Base-by-base conservation (phyloP, 1,140 invertebrate species). In the Lycorma delicatula region DNA sequence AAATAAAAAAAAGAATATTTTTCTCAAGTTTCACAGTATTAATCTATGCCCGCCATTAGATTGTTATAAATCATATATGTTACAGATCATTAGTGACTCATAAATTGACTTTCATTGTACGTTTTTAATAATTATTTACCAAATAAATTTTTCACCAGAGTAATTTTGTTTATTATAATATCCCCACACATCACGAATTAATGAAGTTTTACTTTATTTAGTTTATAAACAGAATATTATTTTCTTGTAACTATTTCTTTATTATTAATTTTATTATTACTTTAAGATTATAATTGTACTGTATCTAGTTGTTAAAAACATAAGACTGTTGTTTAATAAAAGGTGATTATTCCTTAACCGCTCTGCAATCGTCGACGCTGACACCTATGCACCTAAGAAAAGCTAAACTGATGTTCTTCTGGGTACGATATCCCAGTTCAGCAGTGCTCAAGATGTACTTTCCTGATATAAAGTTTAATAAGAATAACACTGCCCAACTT, bases 371-470 rank as follows among this genome's bases (percentile, higher is more conserved):
- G 76, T 91, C 91, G 71, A 95, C 91, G 66, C 79, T 99, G 75
- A 99, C 96, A 62, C 97, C 97, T 67, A 98, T 99, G 92, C 97
- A 99, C 81, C 86, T 99, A 70, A 84, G 97, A 69, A 99, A 99
- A 76, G 97, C 97, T 48, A 99, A 99, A 80, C 81, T 99, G 76
- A 99, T 99, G 97, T 99, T 99, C 87, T 99, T 99, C 86, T 99
- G 93, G 88, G 94, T 96, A 63, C 84, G 97, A 66, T 99, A 99
- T 77, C 97, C 97, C 36, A 97, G 91, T 74, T 98, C 96, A 44
- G 87, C 93, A 66, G 89, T 98, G 62, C 86, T 99, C 70, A 99
- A 99, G 81, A 96, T 95, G 84, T 99, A 97, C 82, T 99, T 99
- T 81, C 96, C 96, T 12, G 97, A 99, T 81, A 98, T 99, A 77